phyloP scores from a whole-genome alignment of 1,140 invertebrate species.

The Euborellia annulipes region DNA sequence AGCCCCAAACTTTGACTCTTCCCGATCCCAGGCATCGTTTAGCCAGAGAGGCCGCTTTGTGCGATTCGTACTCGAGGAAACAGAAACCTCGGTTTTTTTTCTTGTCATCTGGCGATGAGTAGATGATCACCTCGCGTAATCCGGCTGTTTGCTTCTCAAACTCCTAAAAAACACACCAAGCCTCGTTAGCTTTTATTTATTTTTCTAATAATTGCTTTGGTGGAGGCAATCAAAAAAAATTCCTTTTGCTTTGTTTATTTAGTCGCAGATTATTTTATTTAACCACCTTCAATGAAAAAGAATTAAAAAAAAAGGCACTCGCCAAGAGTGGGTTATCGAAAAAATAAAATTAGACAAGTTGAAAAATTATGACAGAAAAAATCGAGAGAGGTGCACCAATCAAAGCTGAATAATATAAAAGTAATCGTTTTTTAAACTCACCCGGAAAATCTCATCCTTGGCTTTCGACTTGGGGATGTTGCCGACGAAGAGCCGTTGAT shows the following conservation, averaged over 20 bases:
- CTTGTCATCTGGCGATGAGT: slow-evolving; percentile 96
- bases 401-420: slow-evolving; percentile 27
- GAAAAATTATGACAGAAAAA: no score
- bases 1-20: slow-evolving; percentile 91
- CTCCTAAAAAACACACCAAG: no score
- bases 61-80: slow-evolving; percentile 98
- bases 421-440: slow-evolving; percentile 97
- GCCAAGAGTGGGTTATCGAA: slow-evolving; percentile 2
- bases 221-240: no score
- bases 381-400: slow-evolving; percentile 11
- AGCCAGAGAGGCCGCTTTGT: slow-evolving; percentile 94
- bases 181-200: no score
- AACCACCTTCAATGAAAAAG: no score
- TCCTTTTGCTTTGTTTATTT: no score
- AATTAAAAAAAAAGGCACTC: background rate
- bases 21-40: slow-evolving; percentile 85
- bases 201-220: no score
- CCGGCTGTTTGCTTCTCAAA: slow-evolving; percentile 99
- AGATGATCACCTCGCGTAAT: slow-evolving; percentile 95
- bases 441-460: slow-evolving; percentile 95
- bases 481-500: slow-evolving; percentile 99
- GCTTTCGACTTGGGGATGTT: slow-evolving; percentile 99
- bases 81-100: slow-evolving; percentile 99
- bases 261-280: no score
- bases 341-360: slow-evolving; percentile 5